Conservation (phyloP, 2,113 vertebrate species). For the Collichthys lucidus region DNA sequence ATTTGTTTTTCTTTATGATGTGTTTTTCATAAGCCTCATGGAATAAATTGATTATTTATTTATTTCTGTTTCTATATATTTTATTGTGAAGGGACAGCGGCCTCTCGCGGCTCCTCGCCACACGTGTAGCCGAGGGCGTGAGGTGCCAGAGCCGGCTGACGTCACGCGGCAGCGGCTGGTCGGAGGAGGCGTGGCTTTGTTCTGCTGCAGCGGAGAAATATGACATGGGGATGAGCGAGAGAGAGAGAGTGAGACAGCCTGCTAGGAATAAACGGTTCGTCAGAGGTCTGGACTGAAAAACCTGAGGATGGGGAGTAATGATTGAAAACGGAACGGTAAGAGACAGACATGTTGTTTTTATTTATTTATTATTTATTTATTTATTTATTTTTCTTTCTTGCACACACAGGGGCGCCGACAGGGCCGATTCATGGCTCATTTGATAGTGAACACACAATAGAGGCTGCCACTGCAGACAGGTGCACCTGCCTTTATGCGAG, state of each 20-base stretch:
- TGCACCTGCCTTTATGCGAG: conserved; percentile 76
- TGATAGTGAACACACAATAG: conserved; percentile 66
- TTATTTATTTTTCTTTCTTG: background rate
- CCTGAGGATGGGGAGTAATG: conserved; percentile 74
- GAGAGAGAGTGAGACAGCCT: conserved; percentile 72
- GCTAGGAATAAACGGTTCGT: conserved; percentile 74
- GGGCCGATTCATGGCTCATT: conserved; percentile 57
- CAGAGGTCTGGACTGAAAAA: conserved; percentile 67
- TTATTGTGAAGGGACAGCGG: conserved; percentile 43
- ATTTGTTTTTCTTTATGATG: background rate
- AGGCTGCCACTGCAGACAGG: conserved; percentile 79
- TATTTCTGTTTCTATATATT: background rate
- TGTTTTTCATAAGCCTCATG: background rate
- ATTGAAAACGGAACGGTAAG: conserved; percentile 81
- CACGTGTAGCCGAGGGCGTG: conserved; percentile 39
- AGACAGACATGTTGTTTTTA: conserved; percentile 8
- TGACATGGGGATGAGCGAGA: conserved; percentile 83
- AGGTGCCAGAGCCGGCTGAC: conserved; percentile 59
- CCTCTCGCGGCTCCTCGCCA: conserved; percentile 46
- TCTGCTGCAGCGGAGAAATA: conserved; percentile 86
- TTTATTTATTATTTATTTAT: background rate
- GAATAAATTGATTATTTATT: background rate
- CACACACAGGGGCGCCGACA: conserved; percentile 22
- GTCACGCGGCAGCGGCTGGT: conserved; percentile 70
- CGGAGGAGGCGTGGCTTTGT: conserved; percentile 81